Evolutionary conservation across 2,888 invertebrate species (phyloP).

Genomic region (Rhamnusium bicolor): DNA sequence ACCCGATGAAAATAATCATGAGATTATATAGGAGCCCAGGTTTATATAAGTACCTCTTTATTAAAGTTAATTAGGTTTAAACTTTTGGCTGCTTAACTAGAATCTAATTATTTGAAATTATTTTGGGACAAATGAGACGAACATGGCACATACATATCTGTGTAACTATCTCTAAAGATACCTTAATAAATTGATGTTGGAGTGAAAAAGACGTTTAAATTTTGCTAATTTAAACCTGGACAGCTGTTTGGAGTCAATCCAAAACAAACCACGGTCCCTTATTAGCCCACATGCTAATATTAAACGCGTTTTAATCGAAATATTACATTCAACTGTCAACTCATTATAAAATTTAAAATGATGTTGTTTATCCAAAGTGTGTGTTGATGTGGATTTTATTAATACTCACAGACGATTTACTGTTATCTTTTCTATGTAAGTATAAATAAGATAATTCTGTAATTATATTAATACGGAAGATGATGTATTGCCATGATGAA

Average conservation of each 20-base stretch:
- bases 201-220: slow-evolving; percentile 52
- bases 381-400: slow-evolving; percentile 23
- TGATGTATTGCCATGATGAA: not conserved
- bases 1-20: not conserved
- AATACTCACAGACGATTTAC: slow-evolving; percentile 26
- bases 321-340: slow-evolving; percentile 49
- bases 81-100: slow-evolving; percentile 32
- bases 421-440: not conserved
- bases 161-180: slow-evolving; percentile 58
- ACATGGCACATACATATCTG: slow-evolving; percentile 51
- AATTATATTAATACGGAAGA: not conserved
- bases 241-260: slow-evolving; percentile 58
- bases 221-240: slow-evolving; percentile 56
- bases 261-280: slow-evolving; percentile 51
- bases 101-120: slow-evolving; percentile 45
- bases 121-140: slow-evolving; percentile 42
- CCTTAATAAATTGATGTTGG: slow-evolving; percentile 54
- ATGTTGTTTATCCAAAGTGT: slow-evolving; percentile 30
- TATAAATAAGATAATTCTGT: not conserved
- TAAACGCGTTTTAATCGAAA: slow-evolving; percentile 40
- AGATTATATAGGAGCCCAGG: not conserved
- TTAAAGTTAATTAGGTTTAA: slow-evolving; percentile 35
- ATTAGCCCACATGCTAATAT: slow-evolving; percentile 52
- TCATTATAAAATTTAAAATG: slow-evolving; percentile 41
- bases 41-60: slow-evolving; percentile 21